A percentile compares a stretch with the other conserved stretches of the same genome.
Evolutionary conservation across 2,113 vertebrate species (phyloP).

Genomic region (Daboia siamensis): DNA sequence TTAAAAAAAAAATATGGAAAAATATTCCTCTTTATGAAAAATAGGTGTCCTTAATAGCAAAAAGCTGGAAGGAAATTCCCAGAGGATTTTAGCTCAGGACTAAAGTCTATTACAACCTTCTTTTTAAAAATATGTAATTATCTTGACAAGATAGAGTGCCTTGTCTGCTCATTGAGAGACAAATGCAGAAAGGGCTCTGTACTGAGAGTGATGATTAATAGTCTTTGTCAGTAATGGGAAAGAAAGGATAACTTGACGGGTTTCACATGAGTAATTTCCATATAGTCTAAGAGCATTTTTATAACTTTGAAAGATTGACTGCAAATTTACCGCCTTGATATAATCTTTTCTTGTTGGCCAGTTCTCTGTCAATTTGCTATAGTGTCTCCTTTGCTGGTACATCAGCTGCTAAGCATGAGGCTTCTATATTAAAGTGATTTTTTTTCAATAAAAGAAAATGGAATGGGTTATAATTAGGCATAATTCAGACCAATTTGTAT

Average conservation of each 20-base stretch:
- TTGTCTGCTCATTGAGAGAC: conserved; percentile 34
- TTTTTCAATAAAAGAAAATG: background rate
- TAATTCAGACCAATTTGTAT: background rate
- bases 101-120: conserved; percentile 33
- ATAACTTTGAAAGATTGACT: conserved; percentile 60
- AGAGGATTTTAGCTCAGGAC: background rate
- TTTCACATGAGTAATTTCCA: conserved; percentile 57
- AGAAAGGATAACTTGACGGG: conserved; percentile 60
- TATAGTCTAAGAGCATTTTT: conserved; percentile 50
- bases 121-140: conserved; percentile 58
- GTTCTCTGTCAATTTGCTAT: conserved; percentile 9
- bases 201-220: conserved; percentile 62
- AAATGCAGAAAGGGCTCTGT: conserved; percentile 38
- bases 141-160: conserved; percentile 61
- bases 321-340: conserved; percentile 46
- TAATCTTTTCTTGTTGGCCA: conserved; percentile 48
- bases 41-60: background rate
- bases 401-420: fast-evolving
- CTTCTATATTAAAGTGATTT: fast-evolving
- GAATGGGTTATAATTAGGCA: background rate
- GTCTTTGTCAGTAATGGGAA: conserved; percentile 59
- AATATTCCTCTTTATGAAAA: background rate
- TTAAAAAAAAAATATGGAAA: background rate
- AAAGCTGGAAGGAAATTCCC: background rate
- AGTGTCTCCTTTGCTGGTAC: background rate